Percentiles rank a stretch among this genome's conserved stretches.
These are phyloP conservation scores for Caenorhabditis sp. DNA, from an alignment of 2,888 invertebrate genomes.

Conservation along the genomic window DNA sequence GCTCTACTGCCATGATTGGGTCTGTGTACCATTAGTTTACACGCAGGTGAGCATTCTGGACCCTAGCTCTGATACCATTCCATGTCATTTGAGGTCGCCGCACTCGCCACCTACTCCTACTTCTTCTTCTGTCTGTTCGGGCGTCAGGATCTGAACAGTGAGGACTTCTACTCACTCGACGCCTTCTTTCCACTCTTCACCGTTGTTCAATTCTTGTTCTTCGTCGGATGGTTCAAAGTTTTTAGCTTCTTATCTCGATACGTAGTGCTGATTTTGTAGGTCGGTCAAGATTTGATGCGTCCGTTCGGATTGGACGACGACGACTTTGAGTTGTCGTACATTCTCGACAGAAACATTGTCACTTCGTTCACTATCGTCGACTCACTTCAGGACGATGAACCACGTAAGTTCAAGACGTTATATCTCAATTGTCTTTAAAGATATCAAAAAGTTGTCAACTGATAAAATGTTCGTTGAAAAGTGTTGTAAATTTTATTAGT, in stretches of 20 bases:
- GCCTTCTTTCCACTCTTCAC: slow-evolving; percentile 67
- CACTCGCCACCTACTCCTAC: slow-evolving; percentile 79
- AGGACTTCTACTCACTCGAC: slow-evolving; percentile 59
- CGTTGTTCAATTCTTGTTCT: slow-evolving; percentile 70
- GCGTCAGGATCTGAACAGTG: slow-evolving; percentile 70
- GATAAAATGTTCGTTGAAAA: no score
- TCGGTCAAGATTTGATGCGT: slow-evolving; percentile 71
- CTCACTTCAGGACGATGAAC: slow-evolving; percentile 59
- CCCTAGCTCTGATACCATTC: no score
- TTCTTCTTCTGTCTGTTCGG: slow-evolving; percentile 80
- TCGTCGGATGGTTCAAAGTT: slow-evolving; percentile 73
- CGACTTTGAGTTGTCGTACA: slow-evolving; percentile 68
- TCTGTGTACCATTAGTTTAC: slow-evolving; percentile 71
- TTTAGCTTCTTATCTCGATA: neutral
- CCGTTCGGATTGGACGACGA: slow-evolving; percentile 71
- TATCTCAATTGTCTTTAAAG: neutral
- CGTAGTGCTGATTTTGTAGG: slow-evolving; percentile 38
- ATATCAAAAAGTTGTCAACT: neutral
- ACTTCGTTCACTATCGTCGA: slow-evolving; percentile 68
- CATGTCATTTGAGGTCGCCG: no score
- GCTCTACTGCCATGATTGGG: slow-evolving; percentile 71
- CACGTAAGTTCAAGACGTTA: slow-evolving; percentile 52
- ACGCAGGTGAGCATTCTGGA: no score
- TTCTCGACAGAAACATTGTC: slow-evolving; percentile 66
- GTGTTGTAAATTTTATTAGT: no score